Evolutionary conservation across 92 coral and sea anemone species (phyloP), one percentile per base, ranked within the genome.

Genomic region (Phymanthus crucifer): DNA sequence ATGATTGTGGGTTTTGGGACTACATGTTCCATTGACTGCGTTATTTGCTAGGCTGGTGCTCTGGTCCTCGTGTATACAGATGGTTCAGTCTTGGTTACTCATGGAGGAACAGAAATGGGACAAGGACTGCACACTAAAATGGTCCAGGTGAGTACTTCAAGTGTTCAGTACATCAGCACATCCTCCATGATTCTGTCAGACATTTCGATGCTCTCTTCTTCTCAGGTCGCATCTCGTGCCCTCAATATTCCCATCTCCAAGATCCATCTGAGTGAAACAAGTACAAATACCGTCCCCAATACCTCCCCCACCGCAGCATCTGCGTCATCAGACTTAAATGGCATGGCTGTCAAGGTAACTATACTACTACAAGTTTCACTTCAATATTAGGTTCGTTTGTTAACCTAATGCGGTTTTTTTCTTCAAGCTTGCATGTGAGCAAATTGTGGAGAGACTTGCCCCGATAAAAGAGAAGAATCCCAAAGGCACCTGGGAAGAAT

Each of bases 401-500:
- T 43, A 43, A 43, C 14, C n/a, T 43, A 43, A 43, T 43, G 48
- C 48, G 16, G 48, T 43, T 38, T 13, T 77, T 70, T 71, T 35
- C n/a, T 69, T 47, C 52, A 48, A 92, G 97, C 83, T 80, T 50
- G 97, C 97, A 14, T 92, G 97, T 67, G 91, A 87, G 68, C 74
- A 90, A 73, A 78, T 92, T 32, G 38, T 73, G 35, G 87, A 85
- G 37, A 83, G 92, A 75, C 72, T 92, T 23, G 66, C 68, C n/a
- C 94, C 97, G 0, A 84, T 76, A 80, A 83, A 85, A 78, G 80
- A 84, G 77, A 85, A 78, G 52, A 92, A 92, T 81, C 97, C 97
- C 12, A 87, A 90, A 75, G 97, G 92, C 61, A 73, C 85, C 29
- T 92, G 97, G 97, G 92, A 92, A 26, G 90, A 90, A 67, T 92